Base-by-base conservation (phyloP, 2,888 invertebrate species). In the Andrena chrysosceles region DNA sequence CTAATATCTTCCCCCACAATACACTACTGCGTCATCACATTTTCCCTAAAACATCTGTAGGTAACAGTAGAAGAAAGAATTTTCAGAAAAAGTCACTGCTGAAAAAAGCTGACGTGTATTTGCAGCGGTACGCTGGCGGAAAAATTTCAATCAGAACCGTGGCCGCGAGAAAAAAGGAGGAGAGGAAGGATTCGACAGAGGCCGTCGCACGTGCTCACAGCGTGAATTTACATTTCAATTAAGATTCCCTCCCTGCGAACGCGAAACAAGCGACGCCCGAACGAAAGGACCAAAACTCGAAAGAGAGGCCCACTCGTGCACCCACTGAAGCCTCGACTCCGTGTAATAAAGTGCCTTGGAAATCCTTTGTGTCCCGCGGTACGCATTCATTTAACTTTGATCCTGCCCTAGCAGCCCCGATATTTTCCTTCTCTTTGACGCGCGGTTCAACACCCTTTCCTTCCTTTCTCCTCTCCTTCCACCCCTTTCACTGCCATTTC, bases 351-450 rank as follows among this genome's bases (percentile, higher is more conserved):
- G 81, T 79, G 70, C 73, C 68, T 67, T 59, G 82, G 81, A 77
- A 74, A 83, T 62, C 71, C 71, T 88, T 86, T 83, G 79, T 81
- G 81, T 69, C 80, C 74, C 77, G 33, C 42, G 52, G 64, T 68
- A 83, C 78, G 82, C 86, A 81, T 89, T 87, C 77, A 87, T 84
- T 89, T 87, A 88, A 87, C 86, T 86, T 83, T 87, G 85, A 89
- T 84, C 87, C 85, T 59, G 60, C 48, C 67, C 26, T 60, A 69
- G 66, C 70, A 56, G 63, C 49, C 48, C 72, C 59, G 70, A 77
- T 76, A 80, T 82, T 82, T 81, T 75, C 81, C 63, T 62, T 64
- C 80, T 56, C 54, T 31, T 59, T 42, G 68, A 16, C 16, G 49
- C 54, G 16, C 70, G 80, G n/a, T 74, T 49, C 73, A 68, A 68